Evolutionary conservation across 2,888 invertebrate genomes (phyloP), one percentile per base, ranked within the genome.

Genomic region (Rhimphoctona megacephalus): DNA sequence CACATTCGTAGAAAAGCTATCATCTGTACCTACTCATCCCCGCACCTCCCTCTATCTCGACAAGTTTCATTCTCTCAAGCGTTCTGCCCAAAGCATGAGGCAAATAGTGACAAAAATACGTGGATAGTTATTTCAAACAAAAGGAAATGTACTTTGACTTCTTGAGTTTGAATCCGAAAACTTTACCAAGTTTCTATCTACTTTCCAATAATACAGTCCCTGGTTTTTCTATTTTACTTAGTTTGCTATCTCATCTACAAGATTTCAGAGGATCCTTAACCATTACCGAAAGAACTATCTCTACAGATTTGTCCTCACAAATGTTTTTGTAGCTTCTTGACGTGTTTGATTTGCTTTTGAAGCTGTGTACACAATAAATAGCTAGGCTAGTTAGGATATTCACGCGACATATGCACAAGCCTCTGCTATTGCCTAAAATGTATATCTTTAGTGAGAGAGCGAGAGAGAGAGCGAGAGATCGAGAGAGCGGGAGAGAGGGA

Each of bases 1-100:
- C 86, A 74, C 84, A 86, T 84, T 83, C 81, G 78, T 76, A 25
- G 86, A 72, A 83, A 76, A 54, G n/a, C 25, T 46, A 57, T 61
- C 39, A 9, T 39, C 39, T 39, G 39, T 39, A 39, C 46, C 64
- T 69, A 57, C 54, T 36, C 46, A 43, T 70, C n/a, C 25, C 7
- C 19, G 5, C 11, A 8, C 11, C 43, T 61, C 14, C 30, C 30
- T 67, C 25, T 22, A 39, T 78, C 22, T 52, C n/a, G 43, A 64
- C 19, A 57, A 67, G 43, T 66, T 43, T 77, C 19, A 36, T 57
- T 39, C 74, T 36, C 74, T 77, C 25, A 69, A 74, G 74, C 46
- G 78, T 72, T 54, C 54, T 72, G 64, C 83, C 33, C 49, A 46
- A 46, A 64, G 69, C 74, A 30, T 54, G n/a, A 57, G 30, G 70